Base-by-base conservation (phyloP, 2,888 invertebrate species). In the Melanostoma scalare region DNA sequence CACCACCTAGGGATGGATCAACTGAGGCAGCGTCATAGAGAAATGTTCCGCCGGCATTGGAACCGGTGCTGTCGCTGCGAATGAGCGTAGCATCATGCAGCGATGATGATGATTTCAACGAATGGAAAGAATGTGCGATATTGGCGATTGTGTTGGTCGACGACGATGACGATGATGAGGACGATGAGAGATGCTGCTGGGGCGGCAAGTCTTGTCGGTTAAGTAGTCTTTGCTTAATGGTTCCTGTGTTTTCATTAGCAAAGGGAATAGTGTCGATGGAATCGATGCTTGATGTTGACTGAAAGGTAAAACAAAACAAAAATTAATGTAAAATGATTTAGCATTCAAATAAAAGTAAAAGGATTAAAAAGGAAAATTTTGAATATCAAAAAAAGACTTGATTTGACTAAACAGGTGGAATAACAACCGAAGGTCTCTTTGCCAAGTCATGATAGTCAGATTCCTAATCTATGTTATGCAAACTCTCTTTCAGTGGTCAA, bases 241-340 rank as follows among this genome's bases (percentile, higher is more conserved):
- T 99, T 73, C 99, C 99, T 44, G 98, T 98, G 92, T 99, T 99
- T 91, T 99, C 99, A 91, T 99, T 99, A 87, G 99, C 99, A 92
- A 99, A 99, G 48, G 99, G 99, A 91, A 97, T 94, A 89, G 96
- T 97, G 92, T 98, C 98, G 77, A 91, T 91, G 58, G 98, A 98
- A 93, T 98, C 98, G 86, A 97, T 97, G 92, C 98, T 98, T 88
- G 97, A 97, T 93, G 95, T 97, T 90, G 97, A 97, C 96, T 96
- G 93, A 46, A 92, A 92, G 44, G 69, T 69, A 58, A 77, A 60
- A 58, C 40, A 35, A 55, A 69, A 48, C 6, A 50, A 94, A 96
- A 96, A 92, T 96, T 96, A 89, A 96, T 95, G 91, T 56, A 48
- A 48, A 48, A 10, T 6, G 20, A 20, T 20, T 20, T 20, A 20